phyloP scores from a whole-genome alignment of 2,113 vertebrate species.

The Embiotoca jacksoni region DNA sequence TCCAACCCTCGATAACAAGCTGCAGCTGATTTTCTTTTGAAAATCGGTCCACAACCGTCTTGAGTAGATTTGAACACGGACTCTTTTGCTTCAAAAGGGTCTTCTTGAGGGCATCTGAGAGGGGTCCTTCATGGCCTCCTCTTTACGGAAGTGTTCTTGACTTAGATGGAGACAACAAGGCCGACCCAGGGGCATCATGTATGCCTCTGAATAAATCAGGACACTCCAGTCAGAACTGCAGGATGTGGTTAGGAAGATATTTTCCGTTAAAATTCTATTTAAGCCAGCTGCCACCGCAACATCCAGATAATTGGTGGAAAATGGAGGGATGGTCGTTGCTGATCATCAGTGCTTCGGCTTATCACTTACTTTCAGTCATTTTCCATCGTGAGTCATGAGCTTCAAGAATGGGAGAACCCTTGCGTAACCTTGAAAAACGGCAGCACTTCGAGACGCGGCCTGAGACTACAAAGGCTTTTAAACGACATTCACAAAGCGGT shows the following conservation, averaged over 20 bases:
- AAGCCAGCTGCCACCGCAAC: background rate
- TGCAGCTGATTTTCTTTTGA: too few relatives aligned
- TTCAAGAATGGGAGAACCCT: slow-evolving; percentile 21
- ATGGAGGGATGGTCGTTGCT: background rate
- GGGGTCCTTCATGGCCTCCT: too few relatives aligned
- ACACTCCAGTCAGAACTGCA: background rate
- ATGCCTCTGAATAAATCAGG: background rate
- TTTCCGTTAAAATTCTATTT: background rate
- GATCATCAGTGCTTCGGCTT: slow-evolving; percentile 1
- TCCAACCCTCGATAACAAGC: too few relatives aligned
- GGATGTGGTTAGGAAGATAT: background rate
- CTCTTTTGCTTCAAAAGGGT: too few relatives aligned
- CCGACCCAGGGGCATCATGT: background rate
- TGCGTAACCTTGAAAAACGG: slow-evolving; percentile 33
- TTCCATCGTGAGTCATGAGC: slow-evolving; percentile 32
- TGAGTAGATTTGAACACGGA: background rate
- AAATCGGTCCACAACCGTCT: background rate
- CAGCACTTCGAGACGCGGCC: background rate
- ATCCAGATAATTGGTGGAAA: background rate
- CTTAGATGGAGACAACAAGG: background rate
- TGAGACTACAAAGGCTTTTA: slow-evolving; percentile 58
- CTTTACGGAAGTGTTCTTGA: too few relatives aligned
- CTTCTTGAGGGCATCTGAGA: background rate
- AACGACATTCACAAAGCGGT: slow-evolving; percentile 45
- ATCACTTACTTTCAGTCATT: slow-evolving; percentile 43